phyloP scores from a whole-genome alignment of 2,113 vertebrate species.

The Oryctolagus cuniculus region DNA sequence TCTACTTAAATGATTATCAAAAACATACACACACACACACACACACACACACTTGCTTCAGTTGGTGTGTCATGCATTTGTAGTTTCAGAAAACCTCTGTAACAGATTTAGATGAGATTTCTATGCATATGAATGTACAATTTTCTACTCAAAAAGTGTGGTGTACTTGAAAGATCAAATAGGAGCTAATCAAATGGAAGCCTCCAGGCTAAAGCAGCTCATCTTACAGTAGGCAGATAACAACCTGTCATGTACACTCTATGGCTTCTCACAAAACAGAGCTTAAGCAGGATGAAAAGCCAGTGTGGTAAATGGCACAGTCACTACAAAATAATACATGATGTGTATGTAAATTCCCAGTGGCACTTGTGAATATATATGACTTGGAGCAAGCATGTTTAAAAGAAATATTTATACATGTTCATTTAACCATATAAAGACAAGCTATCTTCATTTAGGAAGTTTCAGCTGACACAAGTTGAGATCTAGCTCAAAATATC shows the following conservation, averaged over 20 bases:
- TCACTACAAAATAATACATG: neutral
- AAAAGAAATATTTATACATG: slow-evolving; percentile 26
- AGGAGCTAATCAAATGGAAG: slow-evolving; percentile 74
- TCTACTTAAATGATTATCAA: slow-evolving; percentile 59
- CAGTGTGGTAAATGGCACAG: neutral
- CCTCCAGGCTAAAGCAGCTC: slow-evolving; percentile 61
- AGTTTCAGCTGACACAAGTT: neutral
- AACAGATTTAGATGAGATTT: slow-evolving; percentile 72
- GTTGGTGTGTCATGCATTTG: slow-evolving; percentile 30
- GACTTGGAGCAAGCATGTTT: neutral
- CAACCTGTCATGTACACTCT: slow-evolving; percentile 25
- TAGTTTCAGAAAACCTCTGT: slow-evolving; percentile 67
- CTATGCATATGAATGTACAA: slow-evolving; percentile 47
- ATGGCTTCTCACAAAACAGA: slow-evolving; percentile 51
- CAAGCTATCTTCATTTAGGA: neutral
- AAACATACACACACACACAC: too few species aligned
- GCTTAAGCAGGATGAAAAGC: slow-evolving; percentile 52
- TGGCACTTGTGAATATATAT: neutral
- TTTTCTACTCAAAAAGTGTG: slow-evolving; percentile 68
- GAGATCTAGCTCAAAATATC: neutral
- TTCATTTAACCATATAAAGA: slow-evolving; percentile 29
- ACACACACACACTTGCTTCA: slow-evolving; percentile 17
- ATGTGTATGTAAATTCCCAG: slow-evolving; percentile 33
- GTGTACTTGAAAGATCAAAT: slow-evolving; percentile 64
- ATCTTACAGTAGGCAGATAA: slow-evolving; percentile 71